These are phyloP conservation scores for Scaptomyza parva DNA, from an alignment of 2,888 invertebrate genomes.

Conservation along the genomic window DNA sequence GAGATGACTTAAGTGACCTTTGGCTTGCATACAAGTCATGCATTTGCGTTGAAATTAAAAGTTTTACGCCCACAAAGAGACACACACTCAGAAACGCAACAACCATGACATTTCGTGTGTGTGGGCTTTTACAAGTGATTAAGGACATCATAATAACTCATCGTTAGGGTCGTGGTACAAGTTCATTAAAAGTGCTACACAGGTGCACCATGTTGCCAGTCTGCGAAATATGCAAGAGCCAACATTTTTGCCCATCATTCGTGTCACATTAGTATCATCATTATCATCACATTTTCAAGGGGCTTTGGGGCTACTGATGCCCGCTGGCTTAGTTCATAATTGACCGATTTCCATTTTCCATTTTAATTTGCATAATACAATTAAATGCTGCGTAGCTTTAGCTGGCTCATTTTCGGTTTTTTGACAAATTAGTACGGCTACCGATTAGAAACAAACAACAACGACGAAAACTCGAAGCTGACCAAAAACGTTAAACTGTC, in stretches of 20 bases:
- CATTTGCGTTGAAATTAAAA: slow-evolving; percentile 45
- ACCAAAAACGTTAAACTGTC: slow-evolving; percentile 51
- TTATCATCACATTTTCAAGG: not conserved
- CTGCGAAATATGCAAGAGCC: not conserved
- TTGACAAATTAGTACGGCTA: slow-evolving; percentile 48
- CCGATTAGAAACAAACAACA: slow-evolving; percentile 38
- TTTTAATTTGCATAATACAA: slow-evolving; percentile 68
- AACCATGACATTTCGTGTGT: slow-evolving; percentile 22
- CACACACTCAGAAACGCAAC: not conserved
- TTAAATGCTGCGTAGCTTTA: slow-evolving; percentile 55
- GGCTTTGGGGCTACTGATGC: slow-evolving; percentile 24
- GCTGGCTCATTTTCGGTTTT: slow-evolving; percentile 46
- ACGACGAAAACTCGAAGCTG: not conserved
- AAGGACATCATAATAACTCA: slow-evolving; percentile 68
- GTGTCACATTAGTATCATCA: slow-evolving; percentile 40
- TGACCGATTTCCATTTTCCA: slow-evolving; percentile 23
- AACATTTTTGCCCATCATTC: slow-evolving; percentile 12
- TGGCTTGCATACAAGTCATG: slow-evolving; percentile 27
- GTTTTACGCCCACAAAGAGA: not conserved
- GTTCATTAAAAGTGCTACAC: slow-evolving; percentile 62
- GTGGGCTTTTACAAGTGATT: slow-evolving; percentile 49
- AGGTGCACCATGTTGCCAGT: slow-evolving; percentile 8
- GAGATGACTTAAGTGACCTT: slow-evolving; percentile 20
- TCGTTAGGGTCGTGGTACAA: slow-evolving; percentile 60
- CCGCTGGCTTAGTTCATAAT: slow-evolving; percentile 35